Evolutionary conservation across 2,797 vertebrate genomes (phyloP).

Genomic region (Mus spretus): DNA sequence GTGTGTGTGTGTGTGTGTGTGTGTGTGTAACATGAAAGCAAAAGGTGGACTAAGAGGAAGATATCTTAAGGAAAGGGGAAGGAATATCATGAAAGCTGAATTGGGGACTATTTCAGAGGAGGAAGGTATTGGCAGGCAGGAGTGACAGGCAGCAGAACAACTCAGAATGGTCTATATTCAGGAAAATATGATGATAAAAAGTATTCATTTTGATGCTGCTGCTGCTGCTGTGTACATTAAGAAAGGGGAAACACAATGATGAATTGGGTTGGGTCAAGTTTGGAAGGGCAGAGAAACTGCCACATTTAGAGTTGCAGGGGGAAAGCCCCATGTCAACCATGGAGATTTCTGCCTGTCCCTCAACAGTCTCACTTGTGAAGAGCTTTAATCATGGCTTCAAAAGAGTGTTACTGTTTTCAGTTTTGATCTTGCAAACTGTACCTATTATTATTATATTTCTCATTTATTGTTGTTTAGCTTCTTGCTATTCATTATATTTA

Average conservation of each 20-base stretch:
- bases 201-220: neutral
- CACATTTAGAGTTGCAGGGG: neutral
- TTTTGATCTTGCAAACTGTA: slow-evolving; percentile 7
- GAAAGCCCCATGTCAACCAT: neutral
- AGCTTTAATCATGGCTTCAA: slow-evolving; percentile 17
- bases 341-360: neutral
- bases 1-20: neutral
- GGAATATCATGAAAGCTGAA: too few species aligned
- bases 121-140: neutral
- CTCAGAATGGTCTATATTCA: neutral
- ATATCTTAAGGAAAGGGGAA: too few species aligned
- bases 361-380: neutral
- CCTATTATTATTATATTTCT: neutral
- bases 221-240: neutral
- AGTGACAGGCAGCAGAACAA: neutral
- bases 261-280: neutral
- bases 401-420: neutral
- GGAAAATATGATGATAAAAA: neutral
- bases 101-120: neutral
- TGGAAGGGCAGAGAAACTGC: neutral
- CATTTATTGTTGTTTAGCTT: slow-evolving; percentile 12
- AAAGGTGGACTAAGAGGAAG: neutral
- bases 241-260: neutral
- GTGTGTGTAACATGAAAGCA: neutral
- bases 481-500: neutral